These are phyloP conservation scores for Hassar affinis DNA, from an alignment of 2,113 vertebrate species.

Conservation along the genomic window DNA sequence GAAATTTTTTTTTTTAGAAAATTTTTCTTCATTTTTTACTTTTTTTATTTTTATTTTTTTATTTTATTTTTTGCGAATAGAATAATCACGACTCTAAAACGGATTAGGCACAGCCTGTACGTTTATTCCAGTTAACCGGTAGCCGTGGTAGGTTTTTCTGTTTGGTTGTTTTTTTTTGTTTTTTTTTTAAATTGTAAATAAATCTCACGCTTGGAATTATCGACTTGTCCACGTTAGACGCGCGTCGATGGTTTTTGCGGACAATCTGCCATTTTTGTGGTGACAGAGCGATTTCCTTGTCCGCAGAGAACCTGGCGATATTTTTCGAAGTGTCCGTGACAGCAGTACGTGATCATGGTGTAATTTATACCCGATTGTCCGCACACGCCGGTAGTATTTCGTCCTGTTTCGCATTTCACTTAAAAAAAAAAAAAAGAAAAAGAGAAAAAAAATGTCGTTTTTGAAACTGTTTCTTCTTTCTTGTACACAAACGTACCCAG, in stretches of 20 bases:
- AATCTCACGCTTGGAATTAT: not conserved
- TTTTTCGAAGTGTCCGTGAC: not conserved
- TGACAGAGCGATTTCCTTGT: not conserved
- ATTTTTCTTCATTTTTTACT: no score
- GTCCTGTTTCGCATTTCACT: constrained; percentile 82
- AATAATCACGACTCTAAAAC: not conserved
- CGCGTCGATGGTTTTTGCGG: not conserved
- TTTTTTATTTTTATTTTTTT: no score
- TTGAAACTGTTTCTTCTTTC: constrained; percentile 66
- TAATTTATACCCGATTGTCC: constrained; percentile 60
- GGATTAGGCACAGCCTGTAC: not conserved
- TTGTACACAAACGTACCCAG: constrained; percentile 89
- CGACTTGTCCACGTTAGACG: not conserved
- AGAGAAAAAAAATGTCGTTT: not conserved
- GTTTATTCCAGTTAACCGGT: not conserved
- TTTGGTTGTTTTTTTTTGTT: not conserved
- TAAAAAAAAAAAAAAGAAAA: no score
- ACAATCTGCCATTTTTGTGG: not conserved
- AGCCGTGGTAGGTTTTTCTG: no score
- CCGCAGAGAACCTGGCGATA: not conserved
- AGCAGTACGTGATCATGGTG: not conserved
- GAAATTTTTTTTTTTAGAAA: no score
- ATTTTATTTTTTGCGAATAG: no score
- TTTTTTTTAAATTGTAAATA: not conserved
- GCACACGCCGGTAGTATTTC: constrained; percentile 57